These are phyloP conservation scores for Tylochromis polylepis DNA, from an alignment of 2,113 vertebrate genomes.

Conservation along the genomic window DNA sequence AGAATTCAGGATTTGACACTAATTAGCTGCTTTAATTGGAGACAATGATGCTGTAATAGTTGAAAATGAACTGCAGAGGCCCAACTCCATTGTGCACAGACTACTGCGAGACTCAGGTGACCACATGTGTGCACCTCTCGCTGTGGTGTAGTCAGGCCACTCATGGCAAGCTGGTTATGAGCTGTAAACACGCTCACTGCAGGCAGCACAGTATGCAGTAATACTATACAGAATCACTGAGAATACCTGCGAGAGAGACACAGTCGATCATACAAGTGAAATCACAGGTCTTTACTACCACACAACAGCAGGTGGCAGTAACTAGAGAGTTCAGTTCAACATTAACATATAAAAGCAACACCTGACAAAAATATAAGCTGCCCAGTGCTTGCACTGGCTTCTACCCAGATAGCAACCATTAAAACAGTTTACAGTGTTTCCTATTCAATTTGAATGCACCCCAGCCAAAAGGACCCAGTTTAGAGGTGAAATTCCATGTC, in stretches of 20 bases:
- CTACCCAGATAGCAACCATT: not conserved
- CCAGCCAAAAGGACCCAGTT: not conserved
- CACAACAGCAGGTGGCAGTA: not conserved
- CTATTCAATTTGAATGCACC: not conserved
- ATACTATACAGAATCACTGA: not conserved
- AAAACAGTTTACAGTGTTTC: not conserved
- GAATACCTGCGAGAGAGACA: not conserved
- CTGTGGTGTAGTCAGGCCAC: not conserved
- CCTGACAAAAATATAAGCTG: not conserved
- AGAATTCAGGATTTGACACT: not conserved
- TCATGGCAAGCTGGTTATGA: not conserved
- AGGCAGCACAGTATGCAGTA: not conserved
- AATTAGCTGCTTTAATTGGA: not conserved
- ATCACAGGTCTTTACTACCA: not conserved
- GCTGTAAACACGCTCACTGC: not conserved
- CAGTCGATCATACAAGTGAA: not conserved
- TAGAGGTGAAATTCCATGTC: not conserved
- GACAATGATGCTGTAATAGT: not conserved
- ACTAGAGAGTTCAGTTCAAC: not conserved
- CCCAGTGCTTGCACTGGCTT: not conserved
- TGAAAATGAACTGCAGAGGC: rapidly evolving
- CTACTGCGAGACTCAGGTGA: not conserved
- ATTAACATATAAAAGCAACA: too few relatives aligned
- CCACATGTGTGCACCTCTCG: not conserved
- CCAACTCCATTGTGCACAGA: not conserved